phyloP scores from a whole-genome alignment of 2,888 invertebrate species.

The Sussaba pulchella region DNA sequence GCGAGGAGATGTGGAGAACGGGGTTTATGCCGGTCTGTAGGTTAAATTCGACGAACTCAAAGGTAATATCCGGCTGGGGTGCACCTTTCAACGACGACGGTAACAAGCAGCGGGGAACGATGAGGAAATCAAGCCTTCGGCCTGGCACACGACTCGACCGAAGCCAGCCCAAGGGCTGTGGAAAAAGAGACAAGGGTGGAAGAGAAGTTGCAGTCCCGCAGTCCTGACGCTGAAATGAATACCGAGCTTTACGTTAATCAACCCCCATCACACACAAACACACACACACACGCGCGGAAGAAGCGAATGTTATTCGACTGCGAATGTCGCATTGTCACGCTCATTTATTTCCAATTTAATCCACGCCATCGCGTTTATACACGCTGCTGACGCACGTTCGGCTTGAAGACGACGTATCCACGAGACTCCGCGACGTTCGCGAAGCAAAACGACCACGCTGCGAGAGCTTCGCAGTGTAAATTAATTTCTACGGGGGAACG shows the following conservation, averaged over 20 bases:
- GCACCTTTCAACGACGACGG: neutral
- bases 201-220: conserved; percentile 7
- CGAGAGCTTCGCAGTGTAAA: conserved; percentile 32
- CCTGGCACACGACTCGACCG: neutral
- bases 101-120: neutral
- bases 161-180: neutral
- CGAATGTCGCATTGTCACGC: conserved; percentile 62
- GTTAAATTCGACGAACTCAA: conserved; percentile 16
- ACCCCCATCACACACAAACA: neutral
- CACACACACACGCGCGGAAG: conserved; percentile 21
- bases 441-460: too few relatives aligned
- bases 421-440: neutral
- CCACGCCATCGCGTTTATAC: conserved; percentile 24
- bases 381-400: conserved; percentile 24
- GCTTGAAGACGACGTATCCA: neutral
- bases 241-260: conserved; percentile 34
- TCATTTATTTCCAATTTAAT: conserved; percentile 56
- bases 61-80: conserved; percentile 16
- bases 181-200: conserved; percentile 11
- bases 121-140: conserved; percentile 9
- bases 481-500: conserved; percentile 44
- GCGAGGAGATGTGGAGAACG: too few relatives aligned
- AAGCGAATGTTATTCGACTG: conserved; percentile 25
- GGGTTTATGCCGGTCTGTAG: neutral
- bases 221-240: conserved; percentile 24